phyloP scores from a whole-genome alignment of 2,797 vertebrate genomes.

The Bradypus variegatus region DNA sequence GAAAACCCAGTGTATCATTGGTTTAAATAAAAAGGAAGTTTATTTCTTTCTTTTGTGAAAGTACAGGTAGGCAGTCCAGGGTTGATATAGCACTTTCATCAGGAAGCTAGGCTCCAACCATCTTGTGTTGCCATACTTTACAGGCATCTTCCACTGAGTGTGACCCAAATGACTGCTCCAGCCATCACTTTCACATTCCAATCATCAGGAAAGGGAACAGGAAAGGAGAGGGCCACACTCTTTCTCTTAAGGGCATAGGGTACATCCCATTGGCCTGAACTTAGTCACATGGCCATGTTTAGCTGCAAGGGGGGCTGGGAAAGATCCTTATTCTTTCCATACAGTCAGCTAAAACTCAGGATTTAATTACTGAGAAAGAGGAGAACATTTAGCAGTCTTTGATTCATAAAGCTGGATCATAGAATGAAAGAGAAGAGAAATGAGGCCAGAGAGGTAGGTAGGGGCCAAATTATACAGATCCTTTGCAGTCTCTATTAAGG shows the following conservation, averaged over 20 bases:
- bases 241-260: neutral
- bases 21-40: slow-evolving; percentile 2
- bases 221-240: neutral
- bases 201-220: neutral
- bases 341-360: neutral
- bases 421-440: neutral
- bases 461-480: neutral
- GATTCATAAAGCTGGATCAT: neutral
- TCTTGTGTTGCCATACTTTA: neutral
- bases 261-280: neutral
- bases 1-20: neutral
- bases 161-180: neutral
- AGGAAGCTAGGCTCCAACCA: neutral
- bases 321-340: neutral
- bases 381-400: neutral
- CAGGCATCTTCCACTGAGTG: neutral
- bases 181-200: neutral
- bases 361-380: slow-evolving; percentile 2
- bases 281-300: neutral
- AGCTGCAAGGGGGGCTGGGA: neutral
- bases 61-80: neutral
- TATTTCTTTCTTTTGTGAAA: neutral
- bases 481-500: neutral
- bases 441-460: neutral
- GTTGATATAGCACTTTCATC: neutral